Conservation (phyloP, 2,113 vertebrate genomes). For the Stercorarius parasiticus region DNA sequence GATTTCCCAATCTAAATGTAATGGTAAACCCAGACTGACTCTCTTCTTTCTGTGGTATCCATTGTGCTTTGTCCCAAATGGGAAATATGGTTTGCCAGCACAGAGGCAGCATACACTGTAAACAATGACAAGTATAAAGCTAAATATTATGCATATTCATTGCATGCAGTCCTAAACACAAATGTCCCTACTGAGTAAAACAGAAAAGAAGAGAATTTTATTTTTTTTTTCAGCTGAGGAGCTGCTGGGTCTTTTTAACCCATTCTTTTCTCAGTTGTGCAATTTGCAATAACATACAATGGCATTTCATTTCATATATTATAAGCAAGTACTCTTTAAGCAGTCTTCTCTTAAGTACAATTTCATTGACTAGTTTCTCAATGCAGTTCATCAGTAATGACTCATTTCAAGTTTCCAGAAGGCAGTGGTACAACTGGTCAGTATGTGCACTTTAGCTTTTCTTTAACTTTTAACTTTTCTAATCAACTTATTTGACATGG, state of each 20-base stretch:
- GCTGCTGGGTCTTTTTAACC: constrained; percentile 28
- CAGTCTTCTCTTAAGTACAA: background rate
- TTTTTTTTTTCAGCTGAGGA: background rate
- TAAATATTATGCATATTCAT: constrained; percentile 60
- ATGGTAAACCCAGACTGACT: background rate
- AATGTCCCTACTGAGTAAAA: background rate
- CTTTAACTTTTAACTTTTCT: background rate
- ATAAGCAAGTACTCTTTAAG: background rate
- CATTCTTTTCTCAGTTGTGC: background rate
- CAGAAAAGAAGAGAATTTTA: background rate
- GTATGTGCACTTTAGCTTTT: background rate
- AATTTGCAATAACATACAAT: background rate
- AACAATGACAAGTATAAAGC: constrained; percentile 47
- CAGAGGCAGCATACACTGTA: background rate
- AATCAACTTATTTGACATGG: background rate
- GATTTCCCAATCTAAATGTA: background rate
- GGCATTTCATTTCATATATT: background rate
- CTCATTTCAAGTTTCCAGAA: background rate
- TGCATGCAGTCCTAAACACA: constrained; percentile 10
- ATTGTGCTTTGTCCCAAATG: background rate
- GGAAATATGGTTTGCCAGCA: background rate
- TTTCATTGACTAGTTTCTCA: background rate
- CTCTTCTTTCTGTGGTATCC: background rate
- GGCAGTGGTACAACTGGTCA: background rate
- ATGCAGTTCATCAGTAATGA: background rate